A percentile compares a stretch with the other conserved stretches of the same genome.
Conservation (phyloP, 2,888 invertebrate genomes). For the Microctonus aethiopoides region DNA sequence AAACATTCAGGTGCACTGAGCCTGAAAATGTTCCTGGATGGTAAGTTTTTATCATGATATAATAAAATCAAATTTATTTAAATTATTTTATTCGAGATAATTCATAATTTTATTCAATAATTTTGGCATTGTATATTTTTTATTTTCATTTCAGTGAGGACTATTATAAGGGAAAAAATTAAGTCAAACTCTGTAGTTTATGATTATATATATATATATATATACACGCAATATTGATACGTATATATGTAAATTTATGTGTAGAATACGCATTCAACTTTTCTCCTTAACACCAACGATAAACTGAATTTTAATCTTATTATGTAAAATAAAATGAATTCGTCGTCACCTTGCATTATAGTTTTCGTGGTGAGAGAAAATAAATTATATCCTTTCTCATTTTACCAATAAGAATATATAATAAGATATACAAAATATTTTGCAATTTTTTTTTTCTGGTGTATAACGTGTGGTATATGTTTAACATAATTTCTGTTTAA, state of each 20-base stretch:
- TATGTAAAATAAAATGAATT: conserved; percentile 45
- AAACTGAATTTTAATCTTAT: conserved; percentile 52
- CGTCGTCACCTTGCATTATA: not conserved
- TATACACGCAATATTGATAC: not conserved
- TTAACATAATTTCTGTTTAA: too few relatives aligned
- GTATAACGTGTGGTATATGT: not conserved
- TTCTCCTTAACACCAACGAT: conserved; percentile 52
- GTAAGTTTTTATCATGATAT: conserved; percentile 67
- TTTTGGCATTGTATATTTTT: conserved; percentile 20
- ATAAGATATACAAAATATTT: not conserved
- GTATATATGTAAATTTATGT: not conserved
- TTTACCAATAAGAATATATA: not conserved
- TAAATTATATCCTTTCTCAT: not conserved
- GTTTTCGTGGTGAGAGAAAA: not conserved
- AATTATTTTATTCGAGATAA: not conserved
- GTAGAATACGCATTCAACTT: conserved; percentile 28
- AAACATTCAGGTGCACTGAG: conserved; percentile 80
- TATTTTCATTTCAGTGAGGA: conserved; percentile 73
- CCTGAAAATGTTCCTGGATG: conserved; percentile 83
- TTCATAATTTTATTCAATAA: not conserved
- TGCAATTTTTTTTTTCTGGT: too few relatives aligned
- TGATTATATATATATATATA: not conserved
- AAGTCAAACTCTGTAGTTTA: conserved; percentile 22
- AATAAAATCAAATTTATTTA: conserved; percentile 10
- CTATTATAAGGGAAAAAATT: conserved; percentile 73